A percentile compares a stretch with the other conserved stretches of the same genome.
Evolutionary conservation across 2,797 vertebrate species (phyloP).

Genomic region (Podarcis siculus): DNA sequence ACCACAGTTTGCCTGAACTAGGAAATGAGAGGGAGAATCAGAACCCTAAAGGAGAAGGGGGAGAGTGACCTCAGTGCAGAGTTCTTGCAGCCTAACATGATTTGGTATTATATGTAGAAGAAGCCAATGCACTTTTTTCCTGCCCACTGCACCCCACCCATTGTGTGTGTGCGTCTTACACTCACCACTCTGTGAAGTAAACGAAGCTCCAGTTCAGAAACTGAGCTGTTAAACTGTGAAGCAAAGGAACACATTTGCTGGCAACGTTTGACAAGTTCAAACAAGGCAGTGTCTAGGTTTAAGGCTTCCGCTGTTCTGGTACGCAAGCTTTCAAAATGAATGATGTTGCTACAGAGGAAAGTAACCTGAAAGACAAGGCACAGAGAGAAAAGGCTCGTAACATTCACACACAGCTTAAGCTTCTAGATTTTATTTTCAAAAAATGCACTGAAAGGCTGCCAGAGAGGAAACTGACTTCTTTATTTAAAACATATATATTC

Average conservation of each 20-base stretch:
- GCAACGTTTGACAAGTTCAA: constrained; percentile 95
- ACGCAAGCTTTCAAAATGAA: constrained; percentile 96
- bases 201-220: constrained; percentile 93
- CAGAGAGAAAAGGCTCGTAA: neutral
- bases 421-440: neutral
- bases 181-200: constrained; percentile 94
- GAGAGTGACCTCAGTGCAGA: neutral
- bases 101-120: neutral
- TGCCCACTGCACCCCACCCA: neutral
- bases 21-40: neutral
- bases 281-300: constrained; percentile 90
- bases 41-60: neutral
- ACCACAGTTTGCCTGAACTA: neutral
- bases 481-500: neutral
- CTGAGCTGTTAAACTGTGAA: constrained; percentile 93
- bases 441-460: neutral
- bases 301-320: constrained; percentile 93
- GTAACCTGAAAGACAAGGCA: constrained; percentile 80
- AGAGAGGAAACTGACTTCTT: neutral
- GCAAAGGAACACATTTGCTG: constrained; percentile 97
- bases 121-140: neutral
- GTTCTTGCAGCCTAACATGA: neutral
- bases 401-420: neutral
- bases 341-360: constrained; percentile 96
- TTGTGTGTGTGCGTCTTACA: neutral